Evolutionary conservation across 2,113 vertebrate genomes (phyloP).

Genomic region (Balaeniceps rex): DNA sequence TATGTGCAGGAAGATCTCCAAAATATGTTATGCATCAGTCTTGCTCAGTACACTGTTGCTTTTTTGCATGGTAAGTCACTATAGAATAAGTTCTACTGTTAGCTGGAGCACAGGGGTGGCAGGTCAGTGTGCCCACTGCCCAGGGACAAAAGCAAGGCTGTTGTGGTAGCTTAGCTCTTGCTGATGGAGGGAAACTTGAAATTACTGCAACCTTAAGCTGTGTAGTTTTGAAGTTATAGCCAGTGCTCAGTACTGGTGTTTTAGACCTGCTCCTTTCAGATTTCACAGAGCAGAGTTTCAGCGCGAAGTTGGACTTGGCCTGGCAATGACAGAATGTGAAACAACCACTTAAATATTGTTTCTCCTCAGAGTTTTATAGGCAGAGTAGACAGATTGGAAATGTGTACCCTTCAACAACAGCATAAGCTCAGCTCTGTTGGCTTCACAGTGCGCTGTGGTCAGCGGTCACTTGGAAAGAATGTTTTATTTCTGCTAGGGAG

Average conservation of each 20-base stretch:
- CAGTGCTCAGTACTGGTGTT: neutral
- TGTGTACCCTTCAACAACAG: neutral
- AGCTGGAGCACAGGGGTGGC: neutral
- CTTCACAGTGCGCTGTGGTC: neutral
- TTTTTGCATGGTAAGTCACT: neutral
- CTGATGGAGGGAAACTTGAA: neutral
- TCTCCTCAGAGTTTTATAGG: neutral
- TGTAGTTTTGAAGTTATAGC: neutral
- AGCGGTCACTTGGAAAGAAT: neutral
- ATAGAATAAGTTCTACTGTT: neutral
- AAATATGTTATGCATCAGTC: neutral
- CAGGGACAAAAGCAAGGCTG: neutral
- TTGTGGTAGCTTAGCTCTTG: neutral
- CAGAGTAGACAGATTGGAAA: neutral
- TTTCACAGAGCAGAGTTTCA: neutral
- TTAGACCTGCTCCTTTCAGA: neutral
- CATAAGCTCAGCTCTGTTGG: neutral
- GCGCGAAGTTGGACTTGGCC: neutral
- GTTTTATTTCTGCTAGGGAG: neutral
- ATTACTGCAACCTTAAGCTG: neutral
- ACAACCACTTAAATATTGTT: neutral
- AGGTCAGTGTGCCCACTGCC: accelerated
- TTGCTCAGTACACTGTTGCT: neutral
- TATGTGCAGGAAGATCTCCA: neutral
- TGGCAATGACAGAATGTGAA: neutral